Evolutionary conservation across 2,888 invertebrate species (phyloP).

Genomic region (Drosophila limbata): DNA sequence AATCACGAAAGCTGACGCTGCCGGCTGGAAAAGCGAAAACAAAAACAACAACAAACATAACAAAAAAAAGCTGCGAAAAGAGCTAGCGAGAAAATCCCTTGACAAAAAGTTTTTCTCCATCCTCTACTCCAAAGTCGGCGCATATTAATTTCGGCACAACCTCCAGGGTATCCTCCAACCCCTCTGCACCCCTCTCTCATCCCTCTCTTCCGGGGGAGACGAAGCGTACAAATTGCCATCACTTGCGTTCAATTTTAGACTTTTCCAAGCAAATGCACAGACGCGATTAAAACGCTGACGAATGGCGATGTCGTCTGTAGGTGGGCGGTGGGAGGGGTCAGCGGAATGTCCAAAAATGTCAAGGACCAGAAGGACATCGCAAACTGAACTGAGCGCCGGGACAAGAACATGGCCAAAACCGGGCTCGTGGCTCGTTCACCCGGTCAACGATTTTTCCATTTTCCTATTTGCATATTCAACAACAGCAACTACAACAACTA

Average conservation of each 20-base stretch:
- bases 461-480: conserved; percentile 62
- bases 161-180: conserved; percentile 3
- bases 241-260: conserved; percentile 82
- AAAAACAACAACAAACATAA: conserved; percentile 2
- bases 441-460: conserved; percentile 48
- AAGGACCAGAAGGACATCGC: conserved; percentile 53
- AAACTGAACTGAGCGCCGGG: conserved; percentile 12
- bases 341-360: conserved; percentile 62
- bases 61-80: conserved; percentile 28
- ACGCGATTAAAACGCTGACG: conserved; percentile 78
- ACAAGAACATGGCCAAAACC: conserved; percentile 28
- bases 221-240: conserved; percentile 81
- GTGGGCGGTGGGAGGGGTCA: background rate
- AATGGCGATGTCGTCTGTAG: conserved; percentile 48
- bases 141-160: conserved; percentile 78
- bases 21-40: conserved; percentile 17
- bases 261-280: conserved; percentile 82
- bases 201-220: conserved; percentile 24
- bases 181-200: background rate
- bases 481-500: conserved; percentile 17
- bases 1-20: conserved; percentile 69
- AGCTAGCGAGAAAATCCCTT: conserved; percentile 54
- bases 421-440: conserved; percentile 25
- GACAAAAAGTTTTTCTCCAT: conserved; percentile 57
- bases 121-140: conserved; percentile 54